These are phyloP conservation scores for Lepus townsendii DNA, from an alignment of 2,797 vertebrate genomes.

Conservation along the genomic window DNA sequence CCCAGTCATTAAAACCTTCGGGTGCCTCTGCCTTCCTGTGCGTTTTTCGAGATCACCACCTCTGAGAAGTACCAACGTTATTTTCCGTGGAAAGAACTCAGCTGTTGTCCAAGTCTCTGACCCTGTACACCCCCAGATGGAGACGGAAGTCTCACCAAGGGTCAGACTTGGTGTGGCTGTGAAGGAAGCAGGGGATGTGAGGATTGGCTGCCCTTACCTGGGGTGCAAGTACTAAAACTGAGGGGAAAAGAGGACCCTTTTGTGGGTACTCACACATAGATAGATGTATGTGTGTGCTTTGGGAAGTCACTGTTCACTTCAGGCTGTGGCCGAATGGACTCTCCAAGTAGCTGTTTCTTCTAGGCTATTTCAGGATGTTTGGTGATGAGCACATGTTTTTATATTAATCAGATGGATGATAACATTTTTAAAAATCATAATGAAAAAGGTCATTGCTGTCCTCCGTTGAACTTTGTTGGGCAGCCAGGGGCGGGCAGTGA, in stretches of 20 bases:
- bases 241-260: background rate
- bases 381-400: background rate
- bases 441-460: background rate
- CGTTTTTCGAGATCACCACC: background rate
- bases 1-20: slow-evolving; percentile 22
- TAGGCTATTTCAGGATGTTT: slow-evolving; percentile 8
- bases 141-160: slow-evolving; percentile 2
- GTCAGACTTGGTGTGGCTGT: background rate
- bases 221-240: background rate
- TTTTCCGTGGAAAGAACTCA: slow-evolving; percentile 55
- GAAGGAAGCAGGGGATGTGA: background rate
- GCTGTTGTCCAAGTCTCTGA: slow-evolving; percentile 49
- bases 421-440: background rate
- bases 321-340: background rate
- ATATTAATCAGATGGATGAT: background rate
- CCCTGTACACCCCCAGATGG: background rate
- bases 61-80: background rate
- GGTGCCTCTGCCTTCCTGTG: background rate
- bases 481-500: no score
- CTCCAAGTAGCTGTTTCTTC: slow-evolving; percentile 30
- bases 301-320: slow-evolving; percentile 22
- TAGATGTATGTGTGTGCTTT: background rate
- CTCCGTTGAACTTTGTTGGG: slow-evolving; percentile 25
- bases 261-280: background rate
- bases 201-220: background rate